Evolutionary conservation across 2,888 invertebrate species (phyloP).

Genomic region (Caenorhabditis japonica): DNA sequence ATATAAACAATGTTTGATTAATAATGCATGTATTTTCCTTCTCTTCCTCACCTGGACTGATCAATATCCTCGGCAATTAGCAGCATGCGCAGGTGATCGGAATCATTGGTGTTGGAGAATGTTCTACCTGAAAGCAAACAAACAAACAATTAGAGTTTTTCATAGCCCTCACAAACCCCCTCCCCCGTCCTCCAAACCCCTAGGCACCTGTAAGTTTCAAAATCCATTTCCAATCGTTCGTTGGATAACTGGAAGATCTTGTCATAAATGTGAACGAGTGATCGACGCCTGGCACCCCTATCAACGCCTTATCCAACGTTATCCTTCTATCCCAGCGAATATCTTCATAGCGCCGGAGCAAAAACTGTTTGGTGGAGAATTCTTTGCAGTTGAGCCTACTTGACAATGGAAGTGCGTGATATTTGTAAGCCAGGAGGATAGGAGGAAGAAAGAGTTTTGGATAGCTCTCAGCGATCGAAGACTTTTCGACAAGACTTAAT

Average conservation of each 20-base stretch:
- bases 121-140: slow-evolving; percentile 14
- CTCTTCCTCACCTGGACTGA: slow-evolving; percentile 68
- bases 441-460: slow-evolving; percentile 77
- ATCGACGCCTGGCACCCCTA: slow-evolving; percentile 56
- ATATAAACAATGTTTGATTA: background rate
- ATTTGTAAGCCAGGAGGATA: slow-evolving; percentile 79
- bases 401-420: slow-evolving; percentile 78
- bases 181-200: too few species aligned
- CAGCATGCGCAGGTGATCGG: slow-evolving; percentile 60
- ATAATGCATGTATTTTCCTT: background rate
- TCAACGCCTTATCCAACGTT: slow-evolving; percentile 52
- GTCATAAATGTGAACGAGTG: slow-evolving; percentile 76
- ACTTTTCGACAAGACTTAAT: slow-evolving; percentile 86
- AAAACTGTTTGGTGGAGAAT: slow-evolving; percentile 77
- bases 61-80: slow-evolving; percentile 72
- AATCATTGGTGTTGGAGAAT: slow-evolving; percentile 25
- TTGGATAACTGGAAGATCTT: slow-evolving; percentile 78
- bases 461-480: slow-evolving; percentile 81
- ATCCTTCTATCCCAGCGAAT: slow-evolving; percentile 79
- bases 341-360: slow-evolving; percentile 78
- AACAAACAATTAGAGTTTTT: background rate
- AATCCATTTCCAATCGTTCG: slow-evolving; percentile 79
- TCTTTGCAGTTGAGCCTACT: slow-evolving; percentile 75
- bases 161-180: too few species aligned
- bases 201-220: slow-evolving; percentile 60